Evolutionary conservation across 2,888 invertebrate genomes (phyloP), one percentile per base, ranked within the genome.

Genomic region (Acleris cristana): DNA sequence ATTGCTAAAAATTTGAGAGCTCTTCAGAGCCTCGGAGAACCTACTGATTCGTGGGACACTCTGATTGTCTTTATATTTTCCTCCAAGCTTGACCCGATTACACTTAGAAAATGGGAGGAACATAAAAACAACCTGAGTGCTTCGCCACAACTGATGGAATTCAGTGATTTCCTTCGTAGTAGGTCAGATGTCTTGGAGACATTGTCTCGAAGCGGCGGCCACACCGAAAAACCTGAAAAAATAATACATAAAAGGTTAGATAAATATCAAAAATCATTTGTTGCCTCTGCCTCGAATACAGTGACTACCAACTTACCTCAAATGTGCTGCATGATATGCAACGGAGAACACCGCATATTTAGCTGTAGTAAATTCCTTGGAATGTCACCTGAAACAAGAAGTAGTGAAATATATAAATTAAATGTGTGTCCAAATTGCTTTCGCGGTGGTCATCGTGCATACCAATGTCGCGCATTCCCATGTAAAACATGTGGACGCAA

Each of bases 161-260:
- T 58, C 3, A 23, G 7, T 18, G 48, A 23, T 16, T 58, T 58
- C 48, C 58, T 58, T 48, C 58, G 48, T 48, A 48, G 26, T 48
- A 48, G 58, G 26, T 23, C 57, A 7, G 45, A 48, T 45, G 45
- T 58, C 48, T 7, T 58, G 58, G 48, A 58, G 48, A 49, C 58
- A 10, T 23, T 57, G 57, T n/a, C 48, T 18, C 26, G 48, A 30
- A 49, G 48, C 18, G 18, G 58, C 57, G 4, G 44, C 23, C 16
- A 44, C 57, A 7, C n/a, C 14, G 45, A 57, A 16, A 57, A 57
- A 45, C 57, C 57, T 57, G 57, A 45, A 57, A 57, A 57, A 57
- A 44, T 23, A 44, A 57, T 45, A 45, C 45, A 57, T 19, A 57
- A 57, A 57, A 23, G 7, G 23, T 44, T 57, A 45, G 57, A 57